Evolutionary conservation across 2,888 invertebrate species (phyloP).

Genomic region (Oligia fasciuncula): DNA sequence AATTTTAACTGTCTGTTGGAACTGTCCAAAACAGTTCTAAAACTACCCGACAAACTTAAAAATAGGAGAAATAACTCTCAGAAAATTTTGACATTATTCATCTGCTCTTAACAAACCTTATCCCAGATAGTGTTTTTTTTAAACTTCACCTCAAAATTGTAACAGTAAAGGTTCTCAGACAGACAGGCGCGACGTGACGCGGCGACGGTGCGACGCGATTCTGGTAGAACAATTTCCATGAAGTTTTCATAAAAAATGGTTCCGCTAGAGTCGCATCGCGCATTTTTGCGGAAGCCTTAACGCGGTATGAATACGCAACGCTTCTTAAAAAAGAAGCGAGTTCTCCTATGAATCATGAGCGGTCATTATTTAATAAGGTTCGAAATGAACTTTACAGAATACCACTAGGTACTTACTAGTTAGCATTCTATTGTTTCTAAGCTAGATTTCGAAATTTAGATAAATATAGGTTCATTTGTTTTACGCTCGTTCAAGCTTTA

Average conservation of each 20-base stretch:
- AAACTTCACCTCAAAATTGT: not conserved
- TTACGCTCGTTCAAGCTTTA: slow-evolving; percentile 14
- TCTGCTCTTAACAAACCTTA: not conserved
- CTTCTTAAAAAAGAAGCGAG: not conserved
- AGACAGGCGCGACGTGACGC: too few species aligned
- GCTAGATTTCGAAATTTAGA: slow-evolving; percentile 1
- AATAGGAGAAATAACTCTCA: not conserved
- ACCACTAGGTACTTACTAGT: not conserved
- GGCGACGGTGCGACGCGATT: not conserved
- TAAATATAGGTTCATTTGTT: slow-evolving; percentile 19
- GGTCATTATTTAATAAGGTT: not conserved
- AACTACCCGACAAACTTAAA: not conserved
- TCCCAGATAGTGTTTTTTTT: not conserved
- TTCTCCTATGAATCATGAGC: not conserved
- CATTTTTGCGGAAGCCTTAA: too few species aligned
- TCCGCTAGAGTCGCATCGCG: too few species aligned
- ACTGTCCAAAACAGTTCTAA: not conserved
- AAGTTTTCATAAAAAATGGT: not conserved
- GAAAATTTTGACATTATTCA: not conserved
- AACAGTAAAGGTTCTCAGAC: not conserved
- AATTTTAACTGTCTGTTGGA: not conserved
- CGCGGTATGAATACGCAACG: too few species aligned
- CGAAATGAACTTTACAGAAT: not conserved
- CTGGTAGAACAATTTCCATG: not conserved
- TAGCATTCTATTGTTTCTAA: not conserved